A percentile compares a stretch with the other conserved stretches of the same genome.
Conservation (phyloP, 2,888 invertebrate genomes). For the Tribolium freemani region DNA sequence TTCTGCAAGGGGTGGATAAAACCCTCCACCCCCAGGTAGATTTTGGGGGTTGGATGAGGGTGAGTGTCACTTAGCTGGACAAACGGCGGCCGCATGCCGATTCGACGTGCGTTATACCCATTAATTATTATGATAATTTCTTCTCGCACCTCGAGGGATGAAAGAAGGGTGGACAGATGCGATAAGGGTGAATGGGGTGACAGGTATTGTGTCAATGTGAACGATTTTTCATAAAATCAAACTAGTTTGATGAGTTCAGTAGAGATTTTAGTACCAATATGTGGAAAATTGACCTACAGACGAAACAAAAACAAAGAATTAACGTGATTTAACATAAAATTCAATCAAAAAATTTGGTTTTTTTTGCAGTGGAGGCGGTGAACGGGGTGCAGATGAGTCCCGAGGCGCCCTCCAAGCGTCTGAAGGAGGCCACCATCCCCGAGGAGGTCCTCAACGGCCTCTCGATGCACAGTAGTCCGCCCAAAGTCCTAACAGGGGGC, state of each 20-base stretch:
- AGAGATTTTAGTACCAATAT: no score
- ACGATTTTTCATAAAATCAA: no score
- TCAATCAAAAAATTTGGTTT: no score
- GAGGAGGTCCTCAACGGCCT: constrained; percentile 59
- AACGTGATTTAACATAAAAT: no score
- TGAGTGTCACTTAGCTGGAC: constrained; percentile 59
- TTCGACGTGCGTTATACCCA: constrained; percentile 51
- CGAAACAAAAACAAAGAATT: no score
- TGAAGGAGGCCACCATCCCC: constrained; percentile 55
- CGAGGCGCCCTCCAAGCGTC: constrained; percentile 51
- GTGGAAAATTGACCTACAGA: no score
- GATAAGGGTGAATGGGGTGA: no score
- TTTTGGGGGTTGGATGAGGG: constrained; percentile 33
- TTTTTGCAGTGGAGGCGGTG: no score
- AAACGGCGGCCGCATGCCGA: constrained; percentile 56
- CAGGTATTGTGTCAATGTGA: no score
- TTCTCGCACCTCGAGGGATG: constrained; percentile 44
- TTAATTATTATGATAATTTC: constrained; percentile 53
- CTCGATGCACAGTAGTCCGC: constrained; percentile 52
- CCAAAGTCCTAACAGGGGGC: constrained; percentile 56
- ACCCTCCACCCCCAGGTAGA: constrained; percentile 45
- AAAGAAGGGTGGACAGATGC: no score
- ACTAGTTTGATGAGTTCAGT: no score
- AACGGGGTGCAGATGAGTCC: constrained; percentile 55
- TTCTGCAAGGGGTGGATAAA: constrained; percentile 60